Percentiles rank a stretch among this genome's conserved stretches.
Evolutionary conservation across 2,888 invertebrate species (phyloP).

Genomic region (Aporophyla nigra): DNA sequence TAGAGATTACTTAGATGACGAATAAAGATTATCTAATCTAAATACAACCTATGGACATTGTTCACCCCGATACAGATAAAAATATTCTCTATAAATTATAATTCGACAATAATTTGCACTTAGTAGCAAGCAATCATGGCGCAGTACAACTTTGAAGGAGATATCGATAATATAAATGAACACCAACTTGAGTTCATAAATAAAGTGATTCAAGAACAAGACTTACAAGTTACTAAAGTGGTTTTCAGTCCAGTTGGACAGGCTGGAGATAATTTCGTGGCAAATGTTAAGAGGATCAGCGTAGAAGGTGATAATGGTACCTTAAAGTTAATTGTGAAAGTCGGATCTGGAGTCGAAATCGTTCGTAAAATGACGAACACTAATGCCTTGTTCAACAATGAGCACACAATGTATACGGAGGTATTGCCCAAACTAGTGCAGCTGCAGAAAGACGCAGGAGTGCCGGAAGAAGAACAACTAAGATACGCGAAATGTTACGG

Average conservation of each 20-base stretch:
- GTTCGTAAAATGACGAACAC: conserved; percentile 61
- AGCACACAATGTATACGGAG: conserved; percentile 73
- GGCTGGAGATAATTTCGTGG: conserved; percentile 73
- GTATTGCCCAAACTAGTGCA: conserved; percentile 72
- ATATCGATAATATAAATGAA: conserved; percentile 62
- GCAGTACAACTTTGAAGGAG: conserved; percentile 71
- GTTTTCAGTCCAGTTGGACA: conserved; percentile 69
- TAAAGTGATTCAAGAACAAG: conserved; percentile 70
- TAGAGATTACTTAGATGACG: neutral
- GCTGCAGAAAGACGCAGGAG: conserved; percentile 70
- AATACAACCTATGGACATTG: conserved; percentile 8
- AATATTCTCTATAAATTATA: conserved; percentile 33
- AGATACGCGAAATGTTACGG: conserved; percentile 75
- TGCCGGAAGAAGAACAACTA: conserved; percentile 71
- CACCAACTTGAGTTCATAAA: conserved; percentile 71
- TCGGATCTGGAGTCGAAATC: conserved; percentile 69
- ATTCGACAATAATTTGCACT: neutral
- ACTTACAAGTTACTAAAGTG: conserved; percentile 68
- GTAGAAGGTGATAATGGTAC: conserved; percentile 66
- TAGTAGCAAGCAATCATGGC: conserved; percentile 61
- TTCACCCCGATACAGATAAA: conserved; percentile 28
- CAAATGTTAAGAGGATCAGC: conserved; percentile 69
- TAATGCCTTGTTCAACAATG: conserved; percentile 71
- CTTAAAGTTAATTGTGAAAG: conserved; percentile 73
- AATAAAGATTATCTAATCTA: conserved; percentile 32